A percentile compares a stretch with the other conserved stretches of the same genome.
These are phyloP conservation scores for Lophius piscatorius DNA, from an alignment of 2,113 vertebrate species.

Conservation along the genomic window DNA sequence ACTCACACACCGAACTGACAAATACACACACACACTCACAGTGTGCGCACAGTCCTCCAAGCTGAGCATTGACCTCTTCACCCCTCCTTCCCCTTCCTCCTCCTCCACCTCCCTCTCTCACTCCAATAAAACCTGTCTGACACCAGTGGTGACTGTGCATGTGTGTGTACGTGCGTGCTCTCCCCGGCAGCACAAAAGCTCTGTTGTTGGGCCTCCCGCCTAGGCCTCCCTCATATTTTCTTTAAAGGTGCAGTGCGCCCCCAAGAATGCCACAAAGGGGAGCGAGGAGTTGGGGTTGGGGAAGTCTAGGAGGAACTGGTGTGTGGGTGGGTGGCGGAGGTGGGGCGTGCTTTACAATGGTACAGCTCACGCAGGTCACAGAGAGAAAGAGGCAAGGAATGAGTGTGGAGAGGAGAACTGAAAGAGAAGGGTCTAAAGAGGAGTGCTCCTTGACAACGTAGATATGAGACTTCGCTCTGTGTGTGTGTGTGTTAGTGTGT, in stretches of 20 bases:
- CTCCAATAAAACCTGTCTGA: constrained; percentile 84
- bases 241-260: constrained; percentile 85
- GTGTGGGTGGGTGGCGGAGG: constrained; percentile 31
- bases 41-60: constrained; percentile 78
- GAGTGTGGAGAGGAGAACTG: constrained; percentile 60
- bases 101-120: constrained; percentile 71
- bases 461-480: constrained; percentile 40
- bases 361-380: constrained; percentile 56
- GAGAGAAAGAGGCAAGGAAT: constrained; percentile 52
- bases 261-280: constrained; percentile 72
- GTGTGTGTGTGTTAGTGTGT: constrained; percentile 3
- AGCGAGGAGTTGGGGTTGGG: constrained; percentile 51
- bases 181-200: constrained; percentile 79
- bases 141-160: constrained; percentile 68
- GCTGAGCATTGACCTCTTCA: constrained; percentile 83
- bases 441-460: constrained; percentile 59
- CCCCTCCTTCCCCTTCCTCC: constrained; percentile 78
- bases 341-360: constrained; percentile 47
- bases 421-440: constrained; percentile 52
- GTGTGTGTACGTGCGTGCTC: constrained; percentile 29
- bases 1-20: constrained; percentile 74
- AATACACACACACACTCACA: constrained; percentile 54
- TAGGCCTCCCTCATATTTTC: constrained; percentile 82
- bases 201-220: constrained; percentile 82
- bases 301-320: constrained; percentile 50